Evolutionary conservation across 2,113 vertebrate species (phyloP), one percentile per base, ranked within the genome.

Genomic region (Pimephales promelas): DNA sequence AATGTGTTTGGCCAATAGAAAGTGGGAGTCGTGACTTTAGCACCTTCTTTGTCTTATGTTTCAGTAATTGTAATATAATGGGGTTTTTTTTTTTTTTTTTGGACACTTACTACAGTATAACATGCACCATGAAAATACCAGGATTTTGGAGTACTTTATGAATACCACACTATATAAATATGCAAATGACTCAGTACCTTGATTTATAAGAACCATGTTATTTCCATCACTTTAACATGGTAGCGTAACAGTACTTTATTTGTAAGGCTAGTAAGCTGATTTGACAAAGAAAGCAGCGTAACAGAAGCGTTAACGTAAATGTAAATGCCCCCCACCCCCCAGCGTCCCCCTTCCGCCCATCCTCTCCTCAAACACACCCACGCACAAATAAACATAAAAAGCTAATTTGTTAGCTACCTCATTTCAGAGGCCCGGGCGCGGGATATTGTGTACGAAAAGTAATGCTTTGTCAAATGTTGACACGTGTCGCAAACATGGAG

Each of bases 391-490:
- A 94, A 94, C 92, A 93, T 92, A 93, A 93, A 93, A 93, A 90
- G 92, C 90, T 94, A 91, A 94, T 94, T 93, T 93, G 92, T 94
- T 94, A 93, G 92, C 90, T 79, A 84, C 87, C 90, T 91, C 88
- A 89, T 92, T 93, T 94, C 89, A 80, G 71, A 90, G 92, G 89
- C 91, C 83, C 89, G 89, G 91, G 88, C 90, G 88, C 87, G 87
- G 91, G 92, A 92, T 90, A 93, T 92, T 91, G 91, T 90, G 87
- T 87, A 84, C 82, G 89, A 59, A 85, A 88, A 90, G 88, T 89
- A 91, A 92, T 92, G 92, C 92, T 93, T 92, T 93, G 92, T 93
- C 94, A 92, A 93, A 94, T 89, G 93, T 91, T 93, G 93, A 94
- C 93, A 93, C 92, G 93, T 93, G 92, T 93, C 92, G 89, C 88